Evolutionary conservation across 2,888 invertebrate genomes (phyloP).

Genomic region (Pammene aurita): DNA sequence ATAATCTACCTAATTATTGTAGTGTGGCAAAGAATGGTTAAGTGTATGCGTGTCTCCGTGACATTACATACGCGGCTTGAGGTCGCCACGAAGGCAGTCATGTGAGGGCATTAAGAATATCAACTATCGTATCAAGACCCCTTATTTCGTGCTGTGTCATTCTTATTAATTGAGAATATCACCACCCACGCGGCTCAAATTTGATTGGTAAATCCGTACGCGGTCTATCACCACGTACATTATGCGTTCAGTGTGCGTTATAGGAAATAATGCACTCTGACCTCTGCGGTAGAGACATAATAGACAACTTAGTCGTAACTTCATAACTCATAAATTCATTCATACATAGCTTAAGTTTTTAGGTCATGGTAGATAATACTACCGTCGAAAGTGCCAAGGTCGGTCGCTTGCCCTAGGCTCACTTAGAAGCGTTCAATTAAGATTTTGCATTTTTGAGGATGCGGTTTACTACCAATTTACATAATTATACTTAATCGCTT

Average conservation of each 20-base stretch:
- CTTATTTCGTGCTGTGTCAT: neutral
- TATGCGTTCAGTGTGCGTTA: constrained; percentile 9
- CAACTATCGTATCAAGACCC: constrained; percentile 25
- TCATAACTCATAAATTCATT: constrained; percentile 39
- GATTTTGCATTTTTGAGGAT: constrained; percentile 29
- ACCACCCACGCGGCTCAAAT: constrained; percentile 18
- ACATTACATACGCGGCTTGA: constrained; percentile 67
- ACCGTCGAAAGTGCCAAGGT: constrained; percentile 38
- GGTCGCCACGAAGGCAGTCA: constrained; percentile 70
- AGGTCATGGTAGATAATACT: constrained; percentile 46
- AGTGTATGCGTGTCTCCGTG: constrained; percentile 64
- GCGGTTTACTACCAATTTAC: constrained; percentile 29
- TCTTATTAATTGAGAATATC: neutral
- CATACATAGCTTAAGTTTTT: constrained; percentile 42
- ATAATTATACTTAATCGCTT: constrained; percentile 31
- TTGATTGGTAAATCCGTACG: constrained; percentile 21
- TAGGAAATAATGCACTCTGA: constrained; percentile 45
- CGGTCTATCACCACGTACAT: constrained; percentile 2
- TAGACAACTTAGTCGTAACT: constrained; percentile 35
- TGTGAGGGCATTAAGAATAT: constrained; percentile 50
- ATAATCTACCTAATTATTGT: too few relatives aligned
- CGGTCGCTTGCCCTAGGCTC: constrained; percentile 31
- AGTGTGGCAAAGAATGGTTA: constrained; percentile 45
- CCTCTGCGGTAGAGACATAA: constrained; percentile 42
- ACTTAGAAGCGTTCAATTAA: constrained; percentile 21